phyloP scores from a whole-genome alignment of 2,888 invertebrate species.

The Oligia latruncula region DNA sequence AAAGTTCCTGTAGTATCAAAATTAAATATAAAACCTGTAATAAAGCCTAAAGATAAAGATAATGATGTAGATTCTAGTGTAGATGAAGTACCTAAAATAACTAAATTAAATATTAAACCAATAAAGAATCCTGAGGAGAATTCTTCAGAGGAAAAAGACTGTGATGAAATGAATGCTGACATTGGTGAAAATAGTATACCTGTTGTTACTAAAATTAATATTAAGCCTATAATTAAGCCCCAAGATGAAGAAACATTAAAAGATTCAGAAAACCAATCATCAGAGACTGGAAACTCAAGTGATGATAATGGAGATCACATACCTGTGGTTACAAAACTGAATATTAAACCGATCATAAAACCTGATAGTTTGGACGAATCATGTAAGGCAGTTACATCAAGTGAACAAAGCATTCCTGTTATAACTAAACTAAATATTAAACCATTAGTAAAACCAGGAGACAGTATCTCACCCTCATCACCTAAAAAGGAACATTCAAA shows the following conservation, averaged over 20 bases:
- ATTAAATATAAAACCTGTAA: slow-evolving; percentile 89
- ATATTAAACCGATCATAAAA: slow-evolving; percentile 90
- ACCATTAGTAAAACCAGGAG: slow-evolving; percentile 82
- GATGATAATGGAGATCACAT: slow-evolving; percentile 86
- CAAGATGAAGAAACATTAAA: slow-evolving; percentile 80
- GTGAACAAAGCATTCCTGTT: slow-evolving; percentile 81
- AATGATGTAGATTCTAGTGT: slow-evolving; percentile 85
- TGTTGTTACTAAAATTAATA: slow-evolving; percentile 88
- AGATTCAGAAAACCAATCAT: slow-evolving; percentile 86
- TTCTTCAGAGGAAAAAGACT: slow-evolving; percentile 85
- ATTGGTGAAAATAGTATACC: slow-evolving; percentile 85
- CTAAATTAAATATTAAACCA: slow-evolving; percentile 89
- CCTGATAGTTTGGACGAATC: slow-evolving; percentile 78
- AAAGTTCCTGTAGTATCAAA: slow-evolving; percentile 89
- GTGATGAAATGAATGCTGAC: slow-evolving; percentile 83
- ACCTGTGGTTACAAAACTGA: slow-evolving; percentile 89
- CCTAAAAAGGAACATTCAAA: slow-evolving; percentile 82
- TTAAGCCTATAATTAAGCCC: slow-evolving; percentile 90
- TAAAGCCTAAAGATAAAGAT: slow-evolving; percentile 88
- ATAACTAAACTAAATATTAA: slow-evolving; percentile 86
- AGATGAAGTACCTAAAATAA: slow-evolving; percentile 88
- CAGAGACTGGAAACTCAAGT: slow-evolving; percentile 87
- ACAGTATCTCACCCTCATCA: slow-evolving; percentile 77
- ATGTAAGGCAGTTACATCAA: slow-evolving; percentile 68
- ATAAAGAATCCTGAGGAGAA: slow-evolving; percentile 86